Evolutionary conservation across 2,797 vertebrate species (phyloP), one percentile per base, ranked within the genome.

Genomic region (Pseudochromis fuscus): DNA sequence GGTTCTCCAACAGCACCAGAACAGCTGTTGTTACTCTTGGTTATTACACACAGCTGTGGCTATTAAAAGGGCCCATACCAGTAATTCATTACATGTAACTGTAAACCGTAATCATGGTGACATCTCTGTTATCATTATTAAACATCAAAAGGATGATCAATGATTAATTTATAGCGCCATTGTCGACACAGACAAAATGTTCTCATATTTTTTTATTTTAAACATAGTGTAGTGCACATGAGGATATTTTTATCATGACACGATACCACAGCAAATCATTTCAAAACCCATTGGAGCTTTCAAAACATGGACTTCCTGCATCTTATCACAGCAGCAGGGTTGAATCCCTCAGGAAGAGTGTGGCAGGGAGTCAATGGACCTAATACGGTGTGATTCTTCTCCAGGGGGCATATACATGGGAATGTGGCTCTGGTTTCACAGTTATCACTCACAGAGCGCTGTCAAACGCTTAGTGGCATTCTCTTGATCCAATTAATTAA

Each of bases 401-500:
- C 89, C 38, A 53, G 86, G 66, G n/a, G 87, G 78, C 79, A 46
- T 51, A 53, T 87, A 66, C 67, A 80, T 80, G 79, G 86, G 73
- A 85, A 75, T 76, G 50, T 71, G 74, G 73, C 85, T 82, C 75
- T 63, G 55, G 68, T 84, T 90, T 87, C 84, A 87, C 86, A 88
- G 87, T 85, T 85, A 85, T 91, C 88, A 85, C 88, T 94, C 91
- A 91, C 84, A 57, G 44, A 75, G 76, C 77, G 72, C 88, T 89
- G 87, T 94, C 92, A 91, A 82, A 90, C 66, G 53, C 86, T 88
- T 87, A 82, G 79, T 90, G 88, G 78, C 84, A 81, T 90, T 89
- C 65, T 77, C 87, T 90, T 89, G 77, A 88, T 90, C 88, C 88
- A 88, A 83, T 92, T 92, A 93, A 93, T 92, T 93, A 90, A 75